Percentiles rank a stretch among this genome's conserved stretches.
phyloP scores from a whole-genome alignment of 2,113 vertebrate genomes.

The Megalops atlanticus region DNA sequence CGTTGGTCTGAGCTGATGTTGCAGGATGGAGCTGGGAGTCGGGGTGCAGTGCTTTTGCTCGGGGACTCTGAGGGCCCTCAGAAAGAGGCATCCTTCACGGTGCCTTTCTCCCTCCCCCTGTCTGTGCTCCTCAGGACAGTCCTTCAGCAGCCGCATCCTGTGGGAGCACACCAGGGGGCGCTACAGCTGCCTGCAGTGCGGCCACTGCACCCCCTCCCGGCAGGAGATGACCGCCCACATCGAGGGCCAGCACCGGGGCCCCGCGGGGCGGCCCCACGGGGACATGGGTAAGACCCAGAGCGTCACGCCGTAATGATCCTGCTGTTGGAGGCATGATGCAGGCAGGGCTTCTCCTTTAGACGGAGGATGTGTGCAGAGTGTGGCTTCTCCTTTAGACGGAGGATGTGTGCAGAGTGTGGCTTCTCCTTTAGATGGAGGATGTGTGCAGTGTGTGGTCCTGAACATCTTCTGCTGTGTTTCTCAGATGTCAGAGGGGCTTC shows the following conservation, averaged over 20 bases:
- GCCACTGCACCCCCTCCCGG: conserved; percentile 73
- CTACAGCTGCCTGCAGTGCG: conserved; percentile 89
- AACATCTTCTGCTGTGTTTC: neutral
- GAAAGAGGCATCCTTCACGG: conserved; percentile 9
- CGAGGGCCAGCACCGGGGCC: conserved; percentile 74
- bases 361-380: too few species aligned
- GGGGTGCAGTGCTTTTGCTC: neutral
- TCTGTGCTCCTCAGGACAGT: conserved; percentile 64
- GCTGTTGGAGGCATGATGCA: too few species aligned
- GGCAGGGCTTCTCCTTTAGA: too few species aligned
- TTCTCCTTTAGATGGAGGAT: neutral
- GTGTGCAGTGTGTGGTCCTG: neutral
- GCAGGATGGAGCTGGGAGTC: conserved; percentile 17
- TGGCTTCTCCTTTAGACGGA: too few species aligned
- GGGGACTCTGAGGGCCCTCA: neutral
- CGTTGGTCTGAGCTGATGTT: conserved; percentile 14
- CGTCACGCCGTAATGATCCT: neutral
- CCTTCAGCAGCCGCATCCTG: conserved; percentile 81
- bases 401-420: too few species aligned
- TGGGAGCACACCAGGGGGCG: conserved; percentile 92
- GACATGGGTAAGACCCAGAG: conserved; percentile 59
- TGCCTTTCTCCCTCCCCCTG: neutral
- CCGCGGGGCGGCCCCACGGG: conserved; percentile 47
- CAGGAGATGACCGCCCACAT: conserved; percentile 86
- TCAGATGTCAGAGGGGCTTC: conserved; percentile 53